Evolutionary conservation across 2,797 vertebrate species (phyloP), one percentile per base, ranked within the genome.

Genomic region (Uromys caudimaculatus): DNA sequence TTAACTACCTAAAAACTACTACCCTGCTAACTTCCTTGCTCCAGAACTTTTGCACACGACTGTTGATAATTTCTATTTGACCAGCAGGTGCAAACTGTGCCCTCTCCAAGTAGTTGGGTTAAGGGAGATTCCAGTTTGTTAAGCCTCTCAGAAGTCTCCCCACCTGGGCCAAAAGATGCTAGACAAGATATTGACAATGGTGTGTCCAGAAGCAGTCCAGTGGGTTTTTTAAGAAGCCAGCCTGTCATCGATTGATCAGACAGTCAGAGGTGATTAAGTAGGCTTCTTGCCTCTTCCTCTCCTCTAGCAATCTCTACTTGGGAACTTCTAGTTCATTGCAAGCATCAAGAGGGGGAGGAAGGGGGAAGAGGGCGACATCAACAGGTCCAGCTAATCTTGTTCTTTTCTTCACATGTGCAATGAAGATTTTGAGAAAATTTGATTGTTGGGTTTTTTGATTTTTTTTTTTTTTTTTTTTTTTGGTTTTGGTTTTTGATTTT

Each of bases 401-500:
- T 62, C n/a, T 21, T 90, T 32, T 90, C n/a, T 58, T 82, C 67
- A 52, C 56, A 67, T 7, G 7, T 67, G 78, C 71, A 44, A 86
- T 50, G 14, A 89, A 75, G 29, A 94, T 88, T 58, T 60, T 50
- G 38, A 94, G 44, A 81, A 95, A 91, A 89, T 73, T 2, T 47
- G 29, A 38, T 52, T 67, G 29, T 67, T 24, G n/a, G 69, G 35
- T 58, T 83, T 14, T 73, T 3, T 17, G 8, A 21, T 12, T 7
- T 76, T 16, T 7, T 76, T 47, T 6, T 5, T 75, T 44, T 84
- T 11, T 62, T 44, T 14, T 16, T 6, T 23, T 24, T 24, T 9
- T 9, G 14, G 13, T 64, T 35, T 67, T n/a, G 17, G 35, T n/a
- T 69, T 69, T 69, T n/a, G 35, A 69, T 77, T 76, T 69, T 79